phyloP scores from a whole-genome alignment of 2,113 vertebrate species.

The Saguinus midas region DNA sequence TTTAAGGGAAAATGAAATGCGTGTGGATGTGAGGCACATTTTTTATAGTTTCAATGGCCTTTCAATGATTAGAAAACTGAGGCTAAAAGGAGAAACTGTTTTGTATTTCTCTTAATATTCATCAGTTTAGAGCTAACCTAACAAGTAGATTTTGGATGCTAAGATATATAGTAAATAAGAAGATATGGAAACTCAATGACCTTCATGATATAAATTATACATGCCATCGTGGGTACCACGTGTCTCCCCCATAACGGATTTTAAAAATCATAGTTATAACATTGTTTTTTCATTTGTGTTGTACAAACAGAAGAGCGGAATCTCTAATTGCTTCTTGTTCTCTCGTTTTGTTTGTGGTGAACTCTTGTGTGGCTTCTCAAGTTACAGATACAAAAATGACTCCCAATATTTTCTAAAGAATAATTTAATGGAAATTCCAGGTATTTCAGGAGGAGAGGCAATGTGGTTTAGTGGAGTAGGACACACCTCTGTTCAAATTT shows the following conservation, averaged over 20 bases:
- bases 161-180: constrained; percentile 80
- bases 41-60: constrained; percentile 54
- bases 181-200: constrained; percentile 77
- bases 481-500: background rate
- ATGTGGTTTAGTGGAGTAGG: background rate
- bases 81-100: constrained; percentile 46
- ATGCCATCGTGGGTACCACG: constrained; percentile 76
- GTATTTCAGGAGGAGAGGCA: background rate
- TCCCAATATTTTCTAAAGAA: background rate
- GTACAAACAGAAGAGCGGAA: constrained; percentile 66
- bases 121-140: constrained; percentile 75
- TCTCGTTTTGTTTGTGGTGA: constrained; percentile 48
- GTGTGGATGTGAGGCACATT: constrained; percentile 39
- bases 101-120: constrained; percentile 69
- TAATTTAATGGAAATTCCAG: background rate
- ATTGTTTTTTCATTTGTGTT: constrained; percentile 76
- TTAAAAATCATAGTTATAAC: constrained; percentile 68
- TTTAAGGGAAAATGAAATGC: constrained; percentile 58
- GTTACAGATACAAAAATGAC: background rate
- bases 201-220: constrained; percentile 84
- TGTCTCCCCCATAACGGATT: constrained; percentile 74
- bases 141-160: constrained; percentile 76
- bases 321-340: constrained; percentile 69
- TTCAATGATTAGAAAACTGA: constrained; percentile 68
- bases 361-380: background rate